Conservation (phyloP, 2,113 vertebrate species). For the Prochilodus magdalenae region DNA sequence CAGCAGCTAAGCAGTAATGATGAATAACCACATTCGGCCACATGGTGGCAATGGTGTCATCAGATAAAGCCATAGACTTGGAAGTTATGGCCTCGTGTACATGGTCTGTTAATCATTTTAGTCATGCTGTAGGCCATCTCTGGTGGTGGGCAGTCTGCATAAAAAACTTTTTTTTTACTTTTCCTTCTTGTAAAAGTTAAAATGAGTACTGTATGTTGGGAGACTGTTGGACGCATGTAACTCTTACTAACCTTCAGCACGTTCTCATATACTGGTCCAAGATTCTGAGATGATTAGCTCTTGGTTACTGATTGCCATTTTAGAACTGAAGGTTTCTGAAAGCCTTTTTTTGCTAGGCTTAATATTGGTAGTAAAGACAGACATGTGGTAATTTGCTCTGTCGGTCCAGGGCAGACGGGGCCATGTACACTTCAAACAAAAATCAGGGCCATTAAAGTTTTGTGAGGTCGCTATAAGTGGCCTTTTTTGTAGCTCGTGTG, state of each 20-base stretch:
- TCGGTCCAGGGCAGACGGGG: slow-evolving; percentile 43
- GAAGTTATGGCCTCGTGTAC: background rate
- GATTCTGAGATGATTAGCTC: background rate
- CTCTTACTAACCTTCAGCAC: background rate
- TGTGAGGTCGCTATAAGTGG: slow-evolving; percentile 39
- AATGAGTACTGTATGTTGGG: background rate
- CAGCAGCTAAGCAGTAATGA: background rate
- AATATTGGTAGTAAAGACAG: slow-evolving; percentile 45
- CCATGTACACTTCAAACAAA: slow-evolving; percentile 43
- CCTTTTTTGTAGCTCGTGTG: slow-evolving; percentile 21
- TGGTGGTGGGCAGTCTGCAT: background rate
- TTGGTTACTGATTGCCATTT: background rate
- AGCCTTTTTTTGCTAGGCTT: background rate
- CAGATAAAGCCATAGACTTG: background rate
- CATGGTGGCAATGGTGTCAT: slow-evolving; percentile 4
- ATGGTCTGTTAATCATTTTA: slow-evolving; percentile 2
- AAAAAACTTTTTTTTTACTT: background rate
- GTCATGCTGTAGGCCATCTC: background rate
- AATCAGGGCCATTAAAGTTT: slow-evolving; percentile 40
- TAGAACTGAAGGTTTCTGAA: background rate
- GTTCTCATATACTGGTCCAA: background rate
- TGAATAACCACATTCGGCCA: background rate
- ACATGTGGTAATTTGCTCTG: slow-evolving; percentile 51
- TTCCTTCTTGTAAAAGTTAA: background rate
- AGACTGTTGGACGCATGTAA: background rate